A percentile compares a stretch with the other conserved stretches of the same genome.
phyloP scores from a whole-genome alignment of 2,888 invertebrate species.

The Resseliella maxima region DNA sequence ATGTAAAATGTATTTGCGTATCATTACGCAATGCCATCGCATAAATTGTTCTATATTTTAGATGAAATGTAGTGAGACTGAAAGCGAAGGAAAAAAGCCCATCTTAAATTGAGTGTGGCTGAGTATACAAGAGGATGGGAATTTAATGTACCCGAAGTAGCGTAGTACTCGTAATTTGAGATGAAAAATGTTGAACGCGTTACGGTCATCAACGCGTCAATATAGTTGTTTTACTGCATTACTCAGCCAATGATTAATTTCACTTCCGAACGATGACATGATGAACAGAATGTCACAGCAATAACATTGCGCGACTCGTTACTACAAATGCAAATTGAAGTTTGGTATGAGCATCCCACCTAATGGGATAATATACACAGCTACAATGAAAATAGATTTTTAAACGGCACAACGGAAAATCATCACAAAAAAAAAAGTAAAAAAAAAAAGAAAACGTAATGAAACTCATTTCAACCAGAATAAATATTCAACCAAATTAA shows the following conservation, averaged over 20 bases:
- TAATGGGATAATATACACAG: slow-evolving; percentile 33
- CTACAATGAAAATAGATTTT: slow-evolving; percentile 20
- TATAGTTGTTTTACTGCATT: neutral
- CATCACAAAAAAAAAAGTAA: neutral
- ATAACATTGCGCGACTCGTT: neutral
- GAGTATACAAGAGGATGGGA: neutral
- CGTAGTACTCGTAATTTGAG: too few relatives aligned
- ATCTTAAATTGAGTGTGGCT: slow-evolving; percentile 6
- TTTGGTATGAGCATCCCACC: neutral
- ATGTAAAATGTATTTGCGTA: neutral
- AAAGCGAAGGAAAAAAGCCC: neutral
- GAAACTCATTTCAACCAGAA: neutral
- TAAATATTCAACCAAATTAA: slow-evolving; percentile 15
- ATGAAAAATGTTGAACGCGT: too few relatives aligned
- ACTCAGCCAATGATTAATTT: neutral
- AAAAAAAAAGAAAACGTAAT: neutral
- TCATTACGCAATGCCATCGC: slow-evolving; percentile 7
- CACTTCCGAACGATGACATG: neutral
- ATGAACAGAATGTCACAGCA: neutral
- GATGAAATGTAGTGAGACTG: neutral
- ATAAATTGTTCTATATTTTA: too few relatives aligned
- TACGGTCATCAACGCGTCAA: neutral
- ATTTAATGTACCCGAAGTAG: neutral
- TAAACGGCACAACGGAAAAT: neutral
- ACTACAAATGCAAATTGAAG: slow-evolving; percentile 28